Base-by-base conservation (phyloP, 2,797 vertebrate species). In the Natrix natrix region DNA sequence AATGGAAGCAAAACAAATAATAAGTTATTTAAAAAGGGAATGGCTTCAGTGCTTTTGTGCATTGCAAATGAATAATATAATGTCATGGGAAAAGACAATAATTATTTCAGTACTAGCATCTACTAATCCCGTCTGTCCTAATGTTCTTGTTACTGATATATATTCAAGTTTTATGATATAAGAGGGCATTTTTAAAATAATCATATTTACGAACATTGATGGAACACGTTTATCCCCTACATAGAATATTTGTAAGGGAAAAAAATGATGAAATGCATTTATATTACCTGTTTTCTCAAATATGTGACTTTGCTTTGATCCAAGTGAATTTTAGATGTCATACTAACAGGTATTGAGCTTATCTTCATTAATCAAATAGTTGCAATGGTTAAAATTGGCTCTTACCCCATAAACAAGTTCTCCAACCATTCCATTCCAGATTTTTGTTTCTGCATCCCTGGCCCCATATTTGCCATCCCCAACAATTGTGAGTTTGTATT, bases 371-470 rank as follows among this genome's bases (percentile, higher is more conserved):
- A 90, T 94, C 61, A 93, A 43, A 93, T 90, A 94, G 48, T 95
- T 90, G 61, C 56, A 83, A 92, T 95, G 92, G 92, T 87, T 90
- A 95, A 92, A 93, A 95, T 96, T 8, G 90, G 59, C 92, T 97
- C 99, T 99, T 98, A 99, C 99, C 98, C 99, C 99, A 95, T 99
- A 99, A 37, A 99, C 99, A 94, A 99, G 97, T 96, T 99, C 99
- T 98, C 99, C 99, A 95, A 99, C 99, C 99, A 99, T 99, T 94
- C 99, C 99, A 92, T 99, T 99, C 99, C 99, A 99, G 97, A 99
- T 99, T 98, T 99, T 99, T 57, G 99, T 99, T 97, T 99, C 99
- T 88, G 99, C 99, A 96, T 99, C 99, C 97, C 99, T 98, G 83
- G 99, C 99, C 97, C 99, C 99, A 94, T 99, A 99, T 97, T 99